Evolutionary conservation across 2,797 vertebrate genomes (phyloP).

Genomic region (Borostomias antarcticus): DNA sequence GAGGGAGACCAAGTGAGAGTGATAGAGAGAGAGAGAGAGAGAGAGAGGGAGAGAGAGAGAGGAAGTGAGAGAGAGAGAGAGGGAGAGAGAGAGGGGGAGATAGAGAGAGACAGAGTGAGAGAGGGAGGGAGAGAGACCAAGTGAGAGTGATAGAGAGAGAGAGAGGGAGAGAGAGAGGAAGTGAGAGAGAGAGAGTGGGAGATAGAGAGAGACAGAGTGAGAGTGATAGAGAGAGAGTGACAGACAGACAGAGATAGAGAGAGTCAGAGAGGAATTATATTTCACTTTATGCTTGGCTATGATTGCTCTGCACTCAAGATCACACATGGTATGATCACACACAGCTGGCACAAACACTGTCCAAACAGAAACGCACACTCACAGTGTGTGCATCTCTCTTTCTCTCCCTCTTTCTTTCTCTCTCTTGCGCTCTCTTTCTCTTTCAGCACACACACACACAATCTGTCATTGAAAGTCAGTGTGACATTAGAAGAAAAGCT

Average conservation of each 20-base stretch:
- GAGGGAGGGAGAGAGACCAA: not conserved
- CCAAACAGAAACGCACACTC: constrained; percentile 12
- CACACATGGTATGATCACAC: constrained; percentile 34
- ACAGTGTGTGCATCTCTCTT: not conserved
- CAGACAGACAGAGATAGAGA: not conserved
- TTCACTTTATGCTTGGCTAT: not conserved
- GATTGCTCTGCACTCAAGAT: not conserved
- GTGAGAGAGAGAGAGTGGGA: not conserved
- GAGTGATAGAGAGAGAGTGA: not conserved
- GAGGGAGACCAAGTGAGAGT: not conserved
- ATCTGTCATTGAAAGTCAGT: not conserved
- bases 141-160: not conserved
- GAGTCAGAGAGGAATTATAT: not conserved
- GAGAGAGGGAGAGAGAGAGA: not conserved
- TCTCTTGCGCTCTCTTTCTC: not conserved
- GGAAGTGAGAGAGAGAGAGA: not conserved
- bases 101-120: not conserved
- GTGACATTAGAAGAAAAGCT: not conserved
- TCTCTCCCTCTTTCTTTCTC: not conserved
- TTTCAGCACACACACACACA: not conserved
- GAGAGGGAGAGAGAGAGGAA: no score
- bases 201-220: not conserved
- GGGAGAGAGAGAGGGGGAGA: not conserved
- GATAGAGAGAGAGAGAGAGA: not conserved
- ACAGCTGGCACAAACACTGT: constrained; percentile 18